Evolutionary conservation across 92 coral and sea anemone species (phyloP), one percentile per base, ranked within the genome.

Genomic region (Porites evermanni): DNA sequence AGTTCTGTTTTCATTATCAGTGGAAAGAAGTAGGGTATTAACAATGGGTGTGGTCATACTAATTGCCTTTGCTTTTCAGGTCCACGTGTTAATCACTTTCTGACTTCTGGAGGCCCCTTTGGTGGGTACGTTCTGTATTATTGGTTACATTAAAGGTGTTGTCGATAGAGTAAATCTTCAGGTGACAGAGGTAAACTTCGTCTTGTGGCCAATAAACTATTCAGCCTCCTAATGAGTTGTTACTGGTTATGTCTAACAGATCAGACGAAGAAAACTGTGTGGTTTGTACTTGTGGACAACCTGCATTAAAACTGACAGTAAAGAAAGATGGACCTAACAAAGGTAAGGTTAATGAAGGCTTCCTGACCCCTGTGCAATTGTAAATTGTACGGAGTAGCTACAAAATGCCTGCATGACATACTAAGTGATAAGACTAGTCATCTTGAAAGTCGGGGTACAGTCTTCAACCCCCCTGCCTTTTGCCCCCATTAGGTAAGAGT

Each of bases 301-400:
- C 91, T 26, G 98, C 98, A 17, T 66, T 74, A n/a, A 81, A 58
- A 56, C 84, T 89, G 1, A 91, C 87, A 17, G 98, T 96, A 14
- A 86, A 78, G 68, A 96, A 96, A 77, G 94, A 92, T 12, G 98
- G 98, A 11, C 91, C 92, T 3, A 96, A 92, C 74, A 92, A 90
- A 85, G 93, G 94, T 93, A 75, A 59, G 50, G 8, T 24, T 23
- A 21, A 54, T 72, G 17, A 29, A 20, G 12, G 10, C 50, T 74
- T 2, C 12, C 12, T 11, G 1, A 56, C 13, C 12, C 61, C 16
- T 14, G 13, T 56, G 61, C 61, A 56, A 56, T 14, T 14, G 12
- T 2, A 14, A 56, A 11, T 56, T 11, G 61, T 56, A 56, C 61
- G 13, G 16, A 56, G 61, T 56, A 56, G 61, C 18, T 63, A 63